phyloP scores from a whole-genome alignment of 2,113 vertebrate species.

The Alectura lathami region DNA sequence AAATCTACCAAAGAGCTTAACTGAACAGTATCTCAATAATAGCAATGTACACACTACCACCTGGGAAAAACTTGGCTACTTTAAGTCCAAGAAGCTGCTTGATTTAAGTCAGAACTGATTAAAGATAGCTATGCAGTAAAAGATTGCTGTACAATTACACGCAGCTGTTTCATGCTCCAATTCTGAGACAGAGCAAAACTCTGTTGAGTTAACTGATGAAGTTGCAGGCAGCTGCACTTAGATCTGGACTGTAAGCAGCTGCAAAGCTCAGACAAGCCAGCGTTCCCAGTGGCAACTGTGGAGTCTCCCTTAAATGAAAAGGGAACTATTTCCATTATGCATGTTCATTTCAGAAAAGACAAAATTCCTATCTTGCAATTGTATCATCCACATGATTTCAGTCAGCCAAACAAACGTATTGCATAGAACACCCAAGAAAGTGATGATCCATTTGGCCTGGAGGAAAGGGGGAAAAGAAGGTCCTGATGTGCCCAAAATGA shows the following conservation, averaged over 20 bases:
- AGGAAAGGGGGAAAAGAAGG: conserved; percentile 74
- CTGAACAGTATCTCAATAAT: conserved; percentile 45
- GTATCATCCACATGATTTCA: conserved; percentile 58
- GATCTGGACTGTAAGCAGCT: conserved; percentile 72
- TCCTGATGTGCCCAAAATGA: conserved; percentile 77
- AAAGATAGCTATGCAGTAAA: not conserved
- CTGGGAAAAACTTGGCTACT: conserved; percentile 65
- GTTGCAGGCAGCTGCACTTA: conserved; percentile 53
- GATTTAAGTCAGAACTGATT: conserved; percentile 72
- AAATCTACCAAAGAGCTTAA: conserved; percentile 66
- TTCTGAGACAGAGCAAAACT: conserved; percentile 71
- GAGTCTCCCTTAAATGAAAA: conserved; percentile 54
- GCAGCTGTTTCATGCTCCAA: conserved; percentile 57
- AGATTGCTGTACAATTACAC: conserved; percentile 7
- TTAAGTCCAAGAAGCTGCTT: conserved; percentile 62
- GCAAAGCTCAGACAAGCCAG: conserved; percentile 54
- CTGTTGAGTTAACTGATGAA: conserved; percentile 26
- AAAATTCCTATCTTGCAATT: conserved; percentile 67
- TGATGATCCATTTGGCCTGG: conserved; percentile 76
- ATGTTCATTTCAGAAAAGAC: conserved; percentile 69
- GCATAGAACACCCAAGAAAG: conserved; percentile 84
- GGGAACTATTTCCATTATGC: conserved; percentile 76
- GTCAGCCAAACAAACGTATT: conserved; percentile 71
- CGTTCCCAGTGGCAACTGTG: conserved; percentile 33
- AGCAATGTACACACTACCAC: conserved; percentile 38